These are phyloP conservation scores for Cylas formicarius DNA, from an alignment of 1,140 invertebrate genomes.

Conservation along the genomic window DNA sequence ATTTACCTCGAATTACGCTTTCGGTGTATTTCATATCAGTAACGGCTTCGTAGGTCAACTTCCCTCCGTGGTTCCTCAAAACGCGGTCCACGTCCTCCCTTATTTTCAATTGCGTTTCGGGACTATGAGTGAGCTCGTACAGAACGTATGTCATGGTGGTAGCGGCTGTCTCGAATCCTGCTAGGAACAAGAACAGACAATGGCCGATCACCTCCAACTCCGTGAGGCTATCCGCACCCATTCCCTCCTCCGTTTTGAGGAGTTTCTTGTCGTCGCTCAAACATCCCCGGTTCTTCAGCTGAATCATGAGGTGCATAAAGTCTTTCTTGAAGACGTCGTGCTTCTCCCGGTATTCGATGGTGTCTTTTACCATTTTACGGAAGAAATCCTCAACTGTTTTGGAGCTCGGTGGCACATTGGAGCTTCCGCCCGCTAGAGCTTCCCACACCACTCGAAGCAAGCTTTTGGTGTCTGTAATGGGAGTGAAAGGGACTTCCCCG, in stretches of 20 bases:
- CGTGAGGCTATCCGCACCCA: conserved; percentile 2
- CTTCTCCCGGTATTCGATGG: conserved; percentile 43
- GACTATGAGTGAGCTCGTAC: conserved; percentile 40
- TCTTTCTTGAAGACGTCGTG: conserved; percentile 47
- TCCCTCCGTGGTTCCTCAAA: conserved; percentile 42
- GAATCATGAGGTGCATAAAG: conserved; percentile 50
- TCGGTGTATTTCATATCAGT: conserved; percentile 45
- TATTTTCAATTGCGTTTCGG: conserved; percentile 42
- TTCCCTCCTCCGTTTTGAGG: too few species aligned
- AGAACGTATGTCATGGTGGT: conserved; percentile 39
- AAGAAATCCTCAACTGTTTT: conserved; percentile 46
- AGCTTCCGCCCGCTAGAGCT: too few species aligned
- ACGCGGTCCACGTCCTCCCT: conserved; percentile 41
- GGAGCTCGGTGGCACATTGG: too few species aligned
- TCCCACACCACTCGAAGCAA: too few species aligned
- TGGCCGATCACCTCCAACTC: conserved; percentile 33
- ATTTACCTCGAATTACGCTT: conserved; percentile 42
- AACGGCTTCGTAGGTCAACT: conserved; percentile 50
- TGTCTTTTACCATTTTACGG: conserved; percentile 41
- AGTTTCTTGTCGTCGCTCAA: not conserved
- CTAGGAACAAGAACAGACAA: conserved; percentile 40
- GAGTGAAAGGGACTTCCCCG: too few species aligned
- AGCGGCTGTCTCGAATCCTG: conserved; percentile 42
- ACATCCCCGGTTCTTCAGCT: conserved; percentile 37
- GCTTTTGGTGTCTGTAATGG: too few species aligned